Conservation (phyloP, 2,797 vertebrate genomes). For the Poeciliopsis gracilis region DNA sequence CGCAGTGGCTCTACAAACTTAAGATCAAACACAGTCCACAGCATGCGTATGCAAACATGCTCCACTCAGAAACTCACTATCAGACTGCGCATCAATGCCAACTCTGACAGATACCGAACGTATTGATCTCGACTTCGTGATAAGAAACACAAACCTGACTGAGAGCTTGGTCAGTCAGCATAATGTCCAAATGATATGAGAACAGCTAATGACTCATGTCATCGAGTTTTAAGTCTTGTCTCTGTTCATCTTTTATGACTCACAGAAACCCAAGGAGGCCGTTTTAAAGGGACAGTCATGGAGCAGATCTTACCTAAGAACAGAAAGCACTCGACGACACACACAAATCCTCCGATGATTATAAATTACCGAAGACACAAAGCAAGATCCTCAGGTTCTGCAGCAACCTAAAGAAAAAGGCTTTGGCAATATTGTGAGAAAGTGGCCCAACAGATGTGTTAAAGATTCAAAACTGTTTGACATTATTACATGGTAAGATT, state of each 20-base stretch:
- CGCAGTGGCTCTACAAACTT: slow-evolving; percentile 32
- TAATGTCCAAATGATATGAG: neutral
- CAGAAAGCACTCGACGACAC: neutral
- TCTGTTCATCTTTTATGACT: neutral
- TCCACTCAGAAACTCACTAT: neutral
- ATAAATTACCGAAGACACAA: neutral
- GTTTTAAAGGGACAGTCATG: neutral
- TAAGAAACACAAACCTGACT: neutral
- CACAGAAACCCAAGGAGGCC: neutral
- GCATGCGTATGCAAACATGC: slow-evolving; percentile 3
- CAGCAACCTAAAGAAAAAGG: neutral
- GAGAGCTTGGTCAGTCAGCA: neutral
- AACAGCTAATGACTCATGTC: neutral
- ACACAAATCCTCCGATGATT: neutral
- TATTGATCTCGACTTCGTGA: neutral
- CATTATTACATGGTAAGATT: neutral
- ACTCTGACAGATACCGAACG: neutral
- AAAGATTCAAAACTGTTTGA: neutral
- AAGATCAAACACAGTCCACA: neutral
- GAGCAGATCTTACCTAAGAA: neutral
- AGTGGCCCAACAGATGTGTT: neutral
- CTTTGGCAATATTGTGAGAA: neutral
- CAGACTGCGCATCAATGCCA: neutral
- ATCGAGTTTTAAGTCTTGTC: neutral
- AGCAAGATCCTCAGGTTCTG: neutral